Percentiles rank a stretch among this genome's conserved stretches.
Conservation (phyloP, 2,113 vertebrate species). For the Bufo bufo region DNA sequence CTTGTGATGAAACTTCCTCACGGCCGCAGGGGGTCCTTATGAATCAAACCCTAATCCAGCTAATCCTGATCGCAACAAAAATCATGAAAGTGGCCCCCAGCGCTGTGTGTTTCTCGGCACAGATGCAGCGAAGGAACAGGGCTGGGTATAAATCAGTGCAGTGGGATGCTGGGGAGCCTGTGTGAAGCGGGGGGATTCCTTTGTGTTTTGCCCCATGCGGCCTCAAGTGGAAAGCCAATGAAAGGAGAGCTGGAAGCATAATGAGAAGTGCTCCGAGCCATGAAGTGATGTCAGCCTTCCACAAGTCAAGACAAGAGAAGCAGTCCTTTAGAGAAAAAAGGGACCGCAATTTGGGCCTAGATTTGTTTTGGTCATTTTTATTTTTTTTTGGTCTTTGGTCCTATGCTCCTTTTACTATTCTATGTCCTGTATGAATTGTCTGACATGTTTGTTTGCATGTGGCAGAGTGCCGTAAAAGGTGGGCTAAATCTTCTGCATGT, state of each 20-base stretch:
- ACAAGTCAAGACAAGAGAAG: slow-evolving; percentile 72
- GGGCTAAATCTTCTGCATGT: background rate
- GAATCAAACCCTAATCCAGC: slow-evolving; percentile 80
- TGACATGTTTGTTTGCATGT: background rate
- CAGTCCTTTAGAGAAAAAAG: slow-evolving; percentile 79
- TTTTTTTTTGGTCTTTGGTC: background rate
- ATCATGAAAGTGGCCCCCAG: slow-evolving; percentile 77
- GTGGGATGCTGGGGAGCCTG: slow-evolving; percentile 59
- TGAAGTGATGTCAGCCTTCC: slow-evolving; percentile 67
- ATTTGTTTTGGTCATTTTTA: background rate
- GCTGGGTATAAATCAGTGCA: slow-evolving; percentile 59
- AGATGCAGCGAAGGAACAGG: slow-evolving; percentile 64
- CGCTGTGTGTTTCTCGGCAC: slow-evolving; percentile 69
- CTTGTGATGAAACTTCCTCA: slow-evolving; percentile 81
- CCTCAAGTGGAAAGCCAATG: slow-evolving; percentile 69
- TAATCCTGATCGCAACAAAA: slow-evolving; percentile 82
- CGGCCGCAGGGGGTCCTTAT: slow-evolving; percentile 80
- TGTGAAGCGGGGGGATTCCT: slow-evolving; percentile 59
- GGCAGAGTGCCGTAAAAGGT: background rate
- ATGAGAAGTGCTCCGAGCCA: slow-evolving; percentile 64
- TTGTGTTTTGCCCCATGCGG: slow-evolving; percentile 62
- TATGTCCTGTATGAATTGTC: background rate
- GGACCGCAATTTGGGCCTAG: background rate
- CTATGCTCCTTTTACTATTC: background rate
- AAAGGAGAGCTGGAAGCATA: slow-evolving; percentile 63